Evolutionary conservation across 2,113 vertebrate species (phyloP), one percentile per base, ranked within the genome.

Genomic region (Calcarius ornatus): DNA sequence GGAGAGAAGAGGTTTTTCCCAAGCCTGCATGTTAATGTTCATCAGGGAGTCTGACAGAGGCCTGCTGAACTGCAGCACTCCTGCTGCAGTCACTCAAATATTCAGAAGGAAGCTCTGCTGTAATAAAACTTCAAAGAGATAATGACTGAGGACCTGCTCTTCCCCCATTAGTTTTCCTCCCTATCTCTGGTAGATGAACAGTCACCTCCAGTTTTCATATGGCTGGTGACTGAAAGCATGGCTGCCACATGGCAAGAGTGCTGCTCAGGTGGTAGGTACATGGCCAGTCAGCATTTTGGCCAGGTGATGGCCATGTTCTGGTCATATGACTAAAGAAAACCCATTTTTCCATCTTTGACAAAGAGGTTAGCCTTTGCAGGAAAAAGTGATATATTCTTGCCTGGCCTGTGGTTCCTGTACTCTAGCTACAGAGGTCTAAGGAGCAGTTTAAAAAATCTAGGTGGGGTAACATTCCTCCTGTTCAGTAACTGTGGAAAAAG

Each of bases 81-180:
- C 79, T 78, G 71, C 88, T 81, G 68, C 91, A 92, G 81, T 48
- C 73, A 45, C 48, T 73, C 8, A 1, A 33, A 89, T 60, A 79
- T 79, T 87, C 65, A 72, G 69, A 91, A 91, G 91, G 80, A 95
- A 92, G 73, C 54, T 89, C 83, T 92, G 73, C 73, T 79, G 37
- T 85, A 89, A 91, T 92, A 92, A 92, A 96, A 84, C 91, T 95
- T 95, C 81, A 89, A 92, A 97, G 91, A 91, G 91, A 71, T 82
- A 83, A 47, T 1, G 0, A 48, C 20, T 0, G 25, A 78, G 65
- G 73, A 89, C 81, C 48, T 76, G 40, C 53, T 95, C 69, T 94
- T 93, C 76, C 47, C 61, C 35, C 1, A 0, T 51, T 73, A 30
- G 50, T 70, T 88, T 91, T 94, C 60, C 86, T 50, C 69, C 35